Conservation (phyloP, 1,140 invertebrate species). For the Doryteuthis pealeii region DNA sequence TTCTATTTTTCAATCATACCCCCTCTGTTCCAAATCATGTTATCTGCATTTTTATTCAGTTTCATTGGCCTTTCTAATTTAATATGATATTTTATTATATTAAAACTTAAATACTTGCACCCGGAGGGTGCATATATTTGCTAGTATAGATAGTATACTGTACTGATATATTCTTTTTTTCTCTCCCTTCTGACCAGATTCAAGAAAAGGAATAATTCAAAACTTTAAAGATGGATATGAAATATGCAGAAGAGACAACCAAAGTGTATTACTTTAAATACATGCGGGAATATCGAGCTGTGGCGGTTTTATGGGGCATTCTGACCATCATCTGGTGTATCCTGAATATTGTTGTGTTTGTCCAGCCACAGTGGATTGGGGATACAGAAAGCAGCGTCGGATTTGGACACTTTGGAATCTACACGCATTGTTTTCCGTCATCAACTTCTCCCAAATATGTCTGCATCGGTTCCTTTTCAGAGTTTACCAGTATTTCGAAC, state of each 20-base stretch:
- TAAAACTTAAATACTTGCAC: no score
- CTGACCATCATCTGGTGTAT: constrained; percentile 96
- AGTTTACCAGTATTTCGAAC: constrained; percentile 34
- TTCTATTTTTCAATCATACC: no score
- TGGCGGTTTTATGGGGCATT: constrained; percentile 94
- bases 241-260: constrained; percentile 41
- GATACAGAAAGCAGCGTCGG: constrained; percentile 74
- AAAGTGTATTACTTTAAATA: constrained; percentile 44
- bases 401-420: constrained; percentile 87
- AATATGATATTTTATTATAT: no score
- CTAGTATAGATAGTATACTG: no score
- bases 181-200: no score
- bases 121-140: no score
- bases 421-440: constrained; percentile 73
- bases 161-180: no score
- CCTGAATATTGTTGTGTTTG: constrained; percentile 90
- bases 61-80: no score
- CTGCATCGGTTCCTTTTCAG: constrained; percentile 37
- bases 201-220: no score
- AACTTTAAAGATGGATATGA: constrained; percentile 10
- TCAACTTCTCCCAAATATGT: constrained; percentile 26
- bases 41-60: no score
- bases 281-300: constrained; percentile 89
- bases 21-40: no score
- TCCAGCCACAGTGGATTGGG: constrained; percentile 94